Evolutionary conservation across 1,140 invertebrate genomes (phyloP), one percentile per base, ranked within the genome.

Genomic region (Hycleus phaleratus): DNA sequence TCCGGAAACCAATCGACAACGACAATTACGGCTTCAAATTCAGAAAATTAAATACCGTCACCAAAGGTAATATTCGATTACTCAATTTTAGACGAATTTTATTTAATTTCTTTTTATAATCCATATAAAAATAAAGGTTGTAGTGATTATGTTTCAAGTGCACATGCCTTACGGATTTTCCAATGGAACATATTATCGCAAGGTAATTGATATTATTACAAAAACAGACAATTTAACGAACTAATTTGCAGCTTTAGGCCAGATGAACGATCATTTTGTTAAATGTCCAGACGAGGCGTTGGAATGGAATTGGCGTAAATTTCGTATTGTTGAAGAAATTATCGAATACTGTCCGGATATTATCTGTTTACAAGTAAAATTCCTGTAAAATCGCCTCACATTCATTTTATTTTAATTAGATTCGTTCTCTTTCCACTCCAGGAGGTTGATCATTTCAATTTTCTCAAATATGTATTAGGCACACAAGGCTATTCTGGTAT

Each of bases 141-240:
- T 63, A 74, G 71, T 58, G 70, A 73, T 44, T 72, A 71, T 32
- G 62, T 69, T 24, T 68, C 46, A 46, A 69, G 63, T 61, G 71
- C 64, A 24, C 63, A 74, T 55, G 73, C 72, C 49, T 68, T 88
- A 55, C 75, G 86, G 61, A 65, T 89, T 12, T 77, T 89, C 62
- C 86, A 88, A 64, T 89, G 87, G 86, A 89, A 89, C 69, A 78
- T 88, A 60, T 72, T 89, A 4, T 85, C 87, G 10, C 86, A 89
- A 81, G 83, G 86, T 88, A 77, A 73, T 69, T 38, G 45, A 32
- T 26, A 12, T 10, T 38, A 56, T 9, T 24, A 2, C 26, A 44
- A 2, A 38, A 12, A 49, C n/a, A 8, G 38, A 10, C 8, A 47
- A 54, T 38, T 46, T 40, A 32, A 32, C 32, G 18, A 18, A 32